Conservation (phyloP, 2,888 invertebrate genomes). For the Monoplex corrugatus region DNA sequence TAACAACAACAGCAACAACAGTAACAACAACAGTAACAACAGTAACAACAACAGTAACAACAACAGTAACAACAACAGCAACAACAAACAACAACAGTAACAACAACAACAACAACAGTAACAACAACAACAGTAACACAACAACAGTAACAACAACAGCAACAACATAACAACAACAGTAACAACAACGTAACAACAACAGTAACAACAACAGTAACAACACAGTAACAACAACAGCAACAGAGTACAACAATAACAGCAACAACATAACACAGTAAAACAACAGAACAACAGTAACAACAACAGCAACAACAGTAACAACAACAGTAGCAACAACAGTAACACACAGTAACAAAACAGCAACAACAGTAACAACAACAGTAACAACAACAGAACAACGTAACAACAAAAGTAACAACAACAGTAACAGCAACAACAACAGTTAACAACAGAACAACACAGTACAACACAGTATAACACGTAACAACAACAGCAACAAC, state of each 20-base stretch:
- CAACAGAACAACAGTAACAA: not conserved
- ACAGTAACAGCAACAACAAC: too few species aligned
- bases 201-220: not conserved
- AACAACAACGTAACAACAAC: not conserved
- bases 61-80: not conserved
- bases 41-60: too few species aligned
- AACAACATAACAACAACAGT: not conserved
- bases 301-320: not conserved
- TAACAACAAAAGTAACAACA: too few species aligned
- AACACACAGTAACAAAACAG: not conserved
- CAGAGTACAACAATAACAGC: not conserved
- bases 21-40: too few species aligned
- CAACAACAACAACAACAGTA: not conserved
- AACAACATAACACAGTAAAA: not conserved
- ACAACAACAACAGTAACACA: too few species aligned
- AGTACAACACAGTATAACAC: too few species aligned
- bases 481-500: too few species aligned
- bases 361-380: not conserved
- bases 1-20: too few species aligned
- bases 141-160: too few species aligned
- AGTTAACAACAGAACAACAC: too few species aligned
- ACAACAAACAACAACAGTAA: not conserved
- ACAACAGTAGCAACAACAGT: not conserved
- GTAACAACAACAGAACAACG: not conserved
- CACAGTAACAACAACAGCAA: too few species aligned